Base-by-base conservation (phyloP, 1,140 invertebrate genomes). In the Eubasilissa regina region DNA sequence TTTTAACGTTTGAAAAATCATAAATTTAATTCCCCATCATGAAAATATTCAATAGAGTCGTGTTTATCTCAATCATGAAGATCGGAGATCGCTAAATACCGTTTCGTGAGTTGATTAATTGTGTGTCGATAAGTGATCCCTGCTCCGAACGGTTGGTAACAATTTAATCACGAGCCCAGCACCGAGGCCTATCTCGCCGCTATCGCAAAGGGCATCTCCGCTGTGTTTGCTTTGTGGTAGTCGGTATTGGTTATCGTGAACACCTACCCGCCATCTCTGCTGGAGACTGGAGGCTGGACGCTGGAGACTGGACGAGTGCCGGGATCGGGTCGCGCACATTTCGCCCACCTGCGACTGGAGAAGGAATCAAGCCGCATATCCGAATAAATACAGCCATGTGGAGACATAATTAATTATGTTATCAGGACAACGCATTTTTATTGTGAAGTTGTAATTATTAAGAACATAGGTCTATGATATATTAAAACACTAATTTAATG, bases 161-260 rank as follows among this genome's bases (percentile, higher is more conserved):
- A 75, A 75, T 75, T 75, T 58, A 75, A 75, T 75, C 73, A 60
- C 43, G n/a, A 62, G 13, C 11, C 35, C 17, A 4, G 44, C 25
- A 8, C 17, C 75, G 48, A 44, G 47, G 19, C 11, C 45, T 9
- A 58, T 64, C 75, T 60, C 56, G 15, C 60, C 48, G 62, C 60
- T 77, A 77, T 77, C 75, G 60, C 48, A 77, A 77, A 77, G 75
- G 60, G 56, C 60, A 77, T 77, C 75, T 64, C 58, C 47, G 75
- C 19, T 56, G 72, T 45, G 25, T 35, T 56, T 56, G 72, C 58
- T 60, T 21, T 62, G 73, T 21, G 55, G 21, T 62, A 47, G 73
- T 75, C 56, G 70, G 72, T 43, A 68, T 70, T 66, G 64, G 68
- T 75, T 66, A 75, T 79, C 78, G 45, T 35, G 60, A 73, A 74